Base-by-base conservation (phyloP, 2,888 invertebrate genomes). In the Unio pictorum region DNA sequence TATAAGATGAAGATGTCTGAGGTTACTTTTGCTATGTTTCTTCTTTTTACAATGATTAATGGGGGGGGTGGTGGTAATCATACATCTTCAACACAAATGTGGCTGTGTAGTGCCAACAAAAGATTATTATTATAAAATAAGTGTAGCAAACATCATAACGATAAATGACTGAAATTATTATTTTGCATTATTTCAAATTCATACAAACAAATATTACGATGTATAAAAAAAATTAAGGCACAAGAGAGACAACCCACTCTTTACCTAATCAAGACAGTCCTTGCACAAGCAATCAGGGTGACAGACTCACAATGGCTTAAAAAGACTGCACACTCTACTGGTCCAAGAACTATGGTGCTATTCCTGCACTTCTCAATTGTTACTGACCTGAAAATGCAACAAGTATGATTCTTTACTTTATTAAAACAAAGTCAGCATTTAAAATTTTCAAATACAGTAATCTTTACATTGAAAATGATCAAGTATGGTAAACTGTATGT, bases 321-420 rank as follows among this genome's bases (percentile, higher is more conserved):
- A 66, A 89, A 87, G 4, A 91, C 82, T 4, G 87, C 84, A 3
- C 88, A 87, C 71, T 89, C 88, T n/a, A 90, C 90, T 5, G 90
- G 88, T 15, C 91, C 91, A 55, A 91, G 83, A 11, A 91, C 86
- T 11, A 91, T 83, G 0, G 89, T 89, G 4, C 88, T 86, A 78
- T 90, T 87, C 56, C 89, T 86, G 79, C 91, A 90, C 74, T 89
- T 90, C 79, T 89, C 89, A 63, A 90, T 84, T 15, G 87, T 89
- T 56, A 89, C 89, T 23, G 88, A 88, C 68, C 89, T 89, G 73
- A 55, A 74, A 69, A n/a, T 68, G 34, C 20, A 64, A 55, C 23
- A 54, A 45, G 45, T 17, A 60, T 67, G 30, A 59, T 60, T 66
- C 59, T 26, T 34, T 28, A 11, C 59, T 26, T 34, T 28, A 11